phyloP scores from a whole-genome alignment of 2,113 vertebrate genomes.

The Prochilodus magdalenae region DNA sequence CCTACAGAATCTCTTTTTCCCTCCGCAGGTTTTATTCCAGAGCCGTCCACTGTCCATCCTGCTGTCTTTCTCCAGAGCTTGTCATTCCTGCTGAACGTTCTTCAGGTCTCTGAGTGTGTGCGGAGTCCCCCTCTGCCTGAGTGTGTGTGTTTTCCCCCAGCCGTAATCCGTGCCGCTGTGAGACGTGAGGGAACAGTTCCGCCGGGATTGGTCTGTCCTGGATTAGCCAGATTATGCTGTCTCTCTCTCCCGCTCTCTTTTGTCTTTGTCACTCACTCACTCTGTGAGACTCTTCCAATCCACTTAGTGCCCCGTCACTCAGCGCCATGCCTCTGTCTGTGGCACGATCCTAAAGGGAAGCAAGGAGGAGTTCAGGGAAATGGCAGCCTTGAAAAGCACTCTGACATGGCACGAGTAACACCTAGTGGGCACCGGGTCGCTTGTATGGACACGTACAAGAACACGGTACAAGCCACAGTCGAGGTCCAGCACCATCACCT shows the following conservation, averaged over 20 bases:
- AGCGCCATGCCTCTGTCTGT: conserved; percentile 13
- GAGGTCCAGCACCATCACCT: no score
- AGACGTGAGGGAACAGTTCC: conserved; percentile 55
- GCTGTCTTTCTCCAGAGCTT: neutral
- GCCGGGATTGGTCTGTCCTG: conserved; percentile 63
- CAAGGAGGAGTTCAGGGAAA: neutral
- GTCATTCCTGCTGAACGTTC: neutral
- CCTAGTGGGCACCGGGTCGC: no score
- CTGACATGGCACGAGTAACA: neutral
- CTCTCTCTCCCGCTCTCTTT: conserved; percentile 56
- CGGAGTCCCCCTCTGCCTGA: neutral
- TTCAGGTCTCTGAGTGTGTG: neutral
- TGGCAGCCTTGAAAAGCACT: neutral
- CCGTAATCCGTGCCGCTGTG: conserved; percentile 60
- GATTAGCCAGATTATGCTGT: conserved; percentile 71
- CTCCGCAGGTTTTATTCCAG: no score
- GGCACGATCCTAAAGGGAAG: conserved; percentile 5
- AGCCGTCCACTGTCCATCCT: neutral
- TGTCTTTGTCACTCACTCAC: conserved; percentile 55
- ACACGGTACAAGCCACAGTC: no score
- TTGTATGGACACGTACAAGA: neutral
- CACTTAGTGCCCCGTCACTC: conserved; percentile 62
- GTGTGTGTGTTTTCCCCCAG: conserved; percentile 13
- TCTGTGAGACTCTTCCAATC: conserved; percentile 66
- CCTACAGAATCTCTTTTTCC: neutral